A percentile compares a stretch with the other conserved stretches of the same genome.
Evolutionary conservation across 1,140 invertebrate species (phyloP).

Genomic region (Cyrtorhinus lividipennis): DNA sequence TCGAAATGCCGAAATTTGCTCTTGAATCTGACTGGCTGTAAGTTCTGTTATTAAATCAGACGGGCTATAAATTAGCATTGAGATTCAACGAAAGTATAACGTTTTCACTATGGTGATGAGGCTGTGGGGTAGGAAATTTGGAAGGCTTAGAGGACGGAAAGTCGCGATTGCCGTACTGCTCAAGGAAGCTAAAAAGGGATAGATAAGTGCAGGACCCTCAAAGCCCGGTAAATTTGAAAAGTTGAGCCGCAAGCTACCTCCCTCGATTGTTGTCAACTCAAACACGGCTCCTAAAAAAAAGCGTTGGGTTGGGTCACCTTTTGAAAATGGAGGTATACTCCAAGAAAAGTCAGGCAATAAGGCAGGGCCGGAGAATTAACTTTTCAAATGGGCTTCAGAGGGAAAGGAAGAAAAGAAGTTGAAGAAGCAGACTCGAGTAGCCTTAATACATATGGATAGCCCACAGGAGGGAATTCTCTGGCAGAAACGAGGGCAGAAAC

Average conservation of each 20-base stretch:
- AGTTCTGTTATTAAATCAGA: too few species aligned
- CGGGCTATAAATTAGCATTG: too few species aligned
- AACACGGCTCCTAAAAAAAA: neutral
- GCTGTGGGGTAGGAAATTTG: too few species aligned
- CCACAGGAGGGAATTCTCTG: neutral
- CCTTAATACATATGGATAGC: neutral
- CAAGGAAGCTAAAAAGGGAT: too few species aligned
- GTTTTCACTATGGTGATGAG: too few species aligned
- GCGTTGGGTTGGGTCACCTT: neutral
- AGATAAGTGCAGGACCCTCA: neutral
- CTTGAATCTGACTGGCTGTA: too few species aligned
- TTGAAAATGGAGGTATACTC: neutral
- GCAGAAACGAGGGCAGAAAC: neutral
- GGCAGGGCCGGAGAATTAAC: neutral
- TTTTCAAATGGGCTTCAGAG: neutral
- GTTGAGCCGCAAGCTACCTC: neutral
- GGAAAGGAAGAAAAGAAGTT: neutral
- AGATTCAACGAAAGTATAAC: too few species aligned
- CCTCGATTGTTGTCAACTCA: neutral
- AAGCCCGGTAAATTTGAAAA: neutral
- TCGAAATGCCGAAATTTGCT: too few species aligned
- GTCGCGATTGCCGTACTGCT: too few species aligned
- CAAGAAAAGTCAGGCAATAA: neutral
- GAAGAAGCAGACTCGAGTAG: neutral
- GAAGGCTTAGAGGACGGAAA: too few species aligned